These are phyloP conservation scores for Drosophila borealis DNA, from an alignment of 2,888 invertebrate species.

Conservation along the genomic window DNA sequence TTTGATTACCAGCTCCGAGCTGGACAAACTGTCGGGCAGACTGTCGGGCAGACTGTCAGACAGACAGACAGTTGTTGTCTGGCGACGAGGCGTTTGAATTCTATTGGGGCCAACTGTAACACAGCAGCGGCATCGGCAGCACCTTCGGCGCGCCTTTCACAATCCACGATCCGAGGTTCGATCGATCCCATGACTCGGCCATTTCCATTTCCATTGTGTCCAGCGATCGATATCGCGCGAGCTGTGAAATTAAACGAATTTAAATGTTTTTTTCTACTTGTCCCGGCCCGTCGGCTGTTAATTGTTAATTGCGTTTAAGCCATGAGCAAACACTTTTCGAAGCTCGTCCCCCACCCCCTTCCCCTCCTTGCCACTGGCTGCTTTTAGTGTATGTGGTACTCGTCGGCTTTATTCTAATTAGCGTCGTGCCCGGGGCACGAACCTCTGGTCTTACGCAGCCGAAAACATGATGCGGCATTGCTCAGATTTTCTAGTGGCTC, in stretches of 20 bases:
- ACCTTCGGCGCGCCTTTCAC: conserved; percentile 47
- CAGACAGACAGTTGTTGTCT: conserved; percentile 24
- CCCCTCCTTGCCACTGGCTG: not conserved
- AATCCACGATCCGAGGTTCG: conserved; percentile 27
- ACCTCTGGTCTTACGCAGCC: conserved; percentile 63
- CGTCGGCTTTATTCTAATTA: conserved; percentile 79
- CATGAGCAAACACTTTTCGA: conserved; percentile 73
- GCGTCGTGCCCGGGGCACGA: conserved; percentile 61
- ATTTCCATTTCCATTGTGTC: conserved; percentile 47
- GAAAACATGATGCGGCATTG: conserved; percentile 60
- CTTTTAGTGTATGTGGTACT: conserved; percentile 12
- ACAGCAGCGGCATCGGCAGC: conserved; percentile 7
- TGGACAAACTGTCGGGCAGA: conserved; percentile 12
- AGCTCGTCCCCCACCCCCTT: not conserved
- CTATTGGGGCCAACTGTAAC: conserved; percentile 66
- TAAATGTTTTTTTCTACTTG: conserved; percentile 51
- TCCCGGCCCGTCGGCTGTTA: conserved; percentile 22
- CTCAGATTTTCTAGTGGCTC: conserved; percentile 32
- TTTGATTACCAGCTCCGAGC: conserved; percentile 70
- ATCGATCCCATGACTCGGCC: conserved; percentile 57
- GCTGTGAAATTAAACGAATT: conserved; percentile 67
- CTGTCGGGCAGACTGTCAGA: not conserved
- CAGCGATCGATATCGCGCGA: conserved; percentile 56
- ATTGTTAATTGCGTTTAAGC: conserved; percentile 63
- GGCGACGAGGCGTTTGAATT: conserved; percentile 73